Evolutionary conservation across 2,113 vertebrate genomes (phyloP).

Genomic region (Corythornis vintsioides): DNA sequence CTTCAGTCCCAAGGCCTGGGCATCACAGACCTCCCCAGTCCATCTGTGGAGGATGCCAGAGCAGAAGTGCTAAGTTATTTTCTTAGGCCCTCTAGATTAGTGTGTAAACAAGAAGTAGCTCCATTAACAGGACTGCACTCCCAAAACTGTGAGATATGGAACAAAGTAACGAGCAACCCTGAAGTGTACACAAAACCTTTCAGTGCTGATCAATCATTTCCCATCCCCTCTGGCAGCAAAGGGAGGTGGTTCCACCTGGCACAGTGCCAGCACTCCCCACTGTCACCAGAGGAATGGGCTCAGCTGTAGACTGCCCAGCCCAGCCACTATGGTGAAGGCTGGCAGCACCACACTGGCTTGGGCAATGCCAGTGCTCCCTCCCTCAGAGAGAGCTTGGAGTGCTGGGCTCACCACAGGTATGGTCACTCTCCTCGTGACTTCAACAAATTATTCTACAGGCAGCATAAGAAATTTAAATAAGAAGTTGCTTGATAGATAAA

Average conservation of each 20-base stretch:
- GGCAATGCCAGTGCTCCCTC: background rate
- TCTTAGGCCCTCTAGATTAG: background rate
- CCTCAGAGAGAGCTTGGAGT: fast-evolving
- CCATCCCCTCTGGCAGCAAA: background rate
- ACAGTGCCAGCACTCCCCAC: background rate
- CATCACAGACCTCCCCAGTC: background rate
- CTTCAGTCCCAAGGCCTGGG: background rate
- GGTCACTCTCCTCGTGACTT: background rate
- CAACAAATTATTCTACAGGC: background rate
- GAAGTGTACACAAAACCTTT: background rate
- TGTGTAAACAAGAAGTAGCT: background rate
- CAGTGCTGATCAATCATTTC: background rate
- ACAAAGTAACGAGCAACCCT: background rate
- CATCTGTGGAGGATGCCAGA: background rate
- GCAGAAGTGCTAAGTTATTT: background rate
- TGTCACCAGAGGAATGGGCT: background rate
- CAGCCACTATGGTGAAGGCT: background rate
- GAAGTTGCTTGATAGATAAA: background rate
- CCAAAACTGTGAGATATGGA: background rate
- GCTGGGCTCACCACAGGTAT: fast-evolving
- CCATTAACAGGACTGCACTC: background rate
- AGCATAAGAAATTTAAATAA: background rate
- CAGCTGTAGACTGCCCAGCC: background rate
- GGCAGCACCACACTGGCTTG: background rate
- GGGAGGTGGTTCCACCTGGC: background rate